Evolutionary conservation across 1,140 invertebrate genomes (phyloP).

Genomic region (Zaprionus kolodkinae): DNA sequence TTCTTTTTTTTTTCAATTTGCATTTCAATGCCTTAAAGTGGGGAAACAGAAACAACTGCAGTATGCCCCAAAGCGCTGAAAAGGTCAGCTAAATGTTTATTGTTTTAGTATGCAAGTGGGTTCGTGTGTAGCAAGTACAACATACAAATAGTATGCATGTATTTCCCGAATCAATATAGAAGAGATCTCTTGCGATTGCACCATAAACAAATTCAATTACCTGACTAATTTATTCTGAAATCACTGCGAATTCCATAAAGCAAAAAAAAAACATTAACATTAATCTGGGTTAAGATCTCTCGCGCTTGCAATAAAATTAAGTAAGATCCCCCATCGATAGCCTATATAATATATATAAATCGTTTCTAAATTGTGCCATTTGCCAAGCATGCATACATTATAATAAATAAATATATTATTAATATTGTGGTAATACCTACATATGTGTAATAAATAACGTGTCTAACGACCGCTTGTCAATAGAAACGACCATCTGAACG

Average conservation of each 20-base stretch:
- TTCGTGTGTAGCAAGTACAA: constrained; percentile 65
- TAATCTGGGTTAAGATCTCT: too few species aligned
- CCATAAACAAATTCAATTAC: constrained; percentile 57
- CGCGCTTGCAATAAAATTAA: too few species aligned
- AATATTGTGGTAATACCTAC: too few species aligned
- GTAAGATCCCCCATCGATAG: too few species aligned
- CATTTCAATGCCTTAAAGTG: constrained; percentile 80
- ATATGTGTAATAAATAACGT: background rate
- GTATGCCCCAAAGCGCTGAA: constrained; percentile 57
- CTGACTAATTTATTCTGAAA: constrained; percentile 30
- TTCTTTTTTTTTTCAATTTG: constrained; percentile 77
- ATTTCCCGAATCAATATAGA: constrained; percentile 74
- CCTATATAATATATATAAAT: too few species aligned
- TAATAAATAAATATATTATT: too few species aligned
- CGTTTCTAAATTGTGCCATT: too few species aligned
- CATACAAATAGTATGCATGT: constrained; percentile 27
- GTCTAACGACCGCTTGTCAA: background rate
- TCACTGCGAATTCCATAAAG: background rate
- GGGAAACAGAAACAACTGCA: constrained; percentile 40
- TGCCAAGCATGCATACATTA: too few species aligned
- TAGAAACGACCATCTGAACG: background rate
- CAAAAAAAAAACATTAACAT: background rate
- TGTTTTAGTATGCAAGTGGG: constrained; percentile 72
- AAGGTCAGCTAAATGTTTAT: constrained; percentile 81
- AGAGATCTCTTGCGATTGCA: constrained; percentile 46